Conservation (phyloP, 2,797 vertebrate genomes). For the Mus spretus region DNA sequence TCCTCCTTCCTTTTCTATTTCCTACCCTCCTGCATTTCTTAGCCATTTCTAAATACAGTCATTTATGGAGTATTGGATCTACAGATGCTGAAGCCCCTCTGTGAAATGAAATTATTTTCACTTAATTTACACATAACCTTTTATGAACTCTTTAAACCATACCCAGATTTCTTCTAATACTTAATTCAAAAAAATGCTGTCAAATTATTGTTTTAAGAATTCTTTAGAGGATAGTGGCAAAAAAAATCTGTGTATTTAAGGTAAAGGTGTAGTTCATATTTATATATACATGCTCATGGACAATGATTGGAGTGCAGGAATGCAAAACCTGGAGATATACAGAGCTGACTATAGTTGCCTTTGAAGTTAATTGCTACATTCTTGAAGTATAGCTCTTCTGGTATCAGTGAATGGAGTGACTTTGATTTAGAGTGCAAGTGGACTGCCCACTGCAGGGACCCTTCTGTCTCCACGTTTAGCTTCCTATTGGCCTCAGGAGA, state of each 20-base stretch:
- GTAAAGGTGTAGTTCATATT: background rate
- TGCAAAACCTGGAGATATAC: background rate
- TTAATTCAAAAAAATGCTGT: background rate
- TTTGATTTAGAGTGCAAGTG: background rate
- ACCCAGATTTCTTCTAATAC: background rate
- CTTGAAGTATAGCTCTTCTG: background rate
- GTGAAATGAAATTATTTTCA: background rate
- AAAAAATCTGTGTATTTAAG: background rate
- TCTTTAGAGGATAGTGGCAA: background rate
- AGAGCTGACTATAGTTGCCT: background rate
- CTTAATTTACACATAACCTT: background rate
- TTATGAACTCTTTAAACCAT: background rate
- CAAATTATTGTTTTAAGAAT: background rate
- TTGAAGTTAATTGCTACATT: background rate
- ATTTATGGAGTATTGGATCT: too few relatives aligned
- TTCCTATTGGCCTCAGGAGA: background rate
- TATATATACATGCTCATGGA: background rate
- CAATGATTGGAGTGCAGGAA: background rate
- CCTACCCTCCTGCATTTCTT: background rate
- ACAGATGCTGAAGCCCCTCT: background rate
- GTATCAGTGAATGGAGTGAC: background rate
- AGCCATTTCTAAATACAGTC: background rate
- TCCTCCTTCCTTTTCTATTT: background rate
- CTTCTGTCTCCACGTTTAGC: background rate
- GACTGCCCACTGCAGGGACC: background rate